Conservation (phyloP, 2,888 invertebrate species). For the Eristalis pertinax region DNA sequence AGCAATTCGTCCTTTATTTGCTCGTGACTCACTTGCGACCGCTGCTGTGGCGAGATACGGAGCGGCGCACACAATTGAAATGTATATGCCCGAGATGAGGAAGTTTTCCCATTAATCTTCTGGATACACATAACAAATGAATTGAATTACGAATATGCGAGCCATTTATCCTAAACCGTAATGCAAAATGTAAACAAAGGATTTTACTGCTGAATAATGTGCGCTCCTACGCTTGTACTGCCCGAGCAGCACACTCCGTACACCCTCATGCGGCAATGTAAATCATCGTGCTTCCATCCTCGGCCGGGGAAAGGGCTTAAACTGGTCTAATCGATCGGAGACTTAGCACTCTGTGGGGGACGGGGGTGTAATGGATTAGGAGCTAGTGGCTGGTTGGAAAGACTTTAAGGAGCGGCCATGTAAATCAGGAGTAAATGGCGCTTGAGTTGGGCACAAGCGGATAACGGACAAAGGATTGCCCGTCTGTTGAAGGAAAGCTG, state of each 20-base stretch:
- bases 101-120: conserved; percentile 56
- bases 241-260: background rate
- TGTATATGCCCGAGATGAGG: conserved; percentile 10
- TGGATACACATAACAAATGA: conserved; percentile 28
- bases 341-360: background rate
- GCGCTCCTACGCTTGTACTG: background rate
- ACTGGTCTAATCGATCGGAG: conserved; percentile 7
- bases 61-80: background rate
- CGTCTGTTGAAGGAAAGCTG: background rate
- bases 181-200: conserved; percentile 24
- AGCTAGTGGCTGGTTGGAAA: background rate
- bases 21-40: background rate
- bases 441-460: background rate
- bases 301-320: background rate
- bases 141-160: conserved; percentile 24
- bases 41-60: background rate
- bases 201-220: conserved; percentile 16
- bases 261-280: background rate
- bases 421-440: background rate
- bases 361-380: background rate
- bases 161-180: background rate
- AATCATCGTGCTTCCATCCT: background rate
- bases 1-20: background rate
- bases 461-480: background rate
- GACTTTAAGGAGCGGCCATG: background rate